phyloP scores from a whole-genome alignment of 2,888 invertebrate genomes.

The Eremobia ochroleuca region DNA sequence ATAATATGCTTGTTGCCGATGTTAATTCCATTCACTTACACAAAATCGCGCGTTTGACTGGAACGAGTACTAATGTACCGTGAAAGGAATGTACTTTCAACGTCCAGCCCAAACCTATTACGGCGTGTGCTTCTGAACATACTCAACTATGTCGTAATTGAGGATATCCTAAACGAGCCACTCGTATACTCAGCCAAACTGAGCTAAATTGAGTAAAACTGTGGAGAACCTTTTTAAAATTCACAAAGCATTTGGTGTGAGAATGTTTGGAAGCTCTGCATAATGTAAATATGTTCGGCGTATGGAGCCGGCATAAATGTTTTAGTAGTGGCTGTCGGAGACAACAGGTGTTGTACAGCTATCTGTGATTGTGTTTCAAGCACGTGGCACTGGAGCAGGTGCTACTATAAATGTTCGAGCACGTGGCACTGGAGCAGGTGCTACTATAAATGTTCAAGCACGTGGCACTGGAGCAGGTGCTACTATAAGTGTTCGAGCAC shows the following conservation, averaged over 20 bases:
- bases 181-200: constrained; percentile 21
- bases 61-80: background rate
- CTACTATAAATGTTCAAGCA: too few species aligned
- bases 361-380: background rate
- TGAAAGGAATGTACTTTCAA: background rate
- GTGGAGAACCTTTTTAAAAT: constrained; percentile 18
- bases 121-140: constrained; percentile 9
- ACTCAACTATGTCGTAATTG: constrained; percentile 33
- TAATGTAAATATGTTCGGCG: constrained; percentile 11
- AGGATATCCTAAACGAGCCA: constrained; percentile 19
- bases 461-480: background rate
- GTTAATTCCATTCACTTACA: background rate
- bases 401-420: too few species aligned
- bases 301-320: background rate
- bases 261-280: constrained; percentile 4
- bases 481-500: too few species aligned
- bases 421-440: background rate
- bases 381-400: background rate
- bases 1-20: background rate
- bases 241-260: constrained; percentile 19
- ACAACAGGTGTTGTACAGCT: constrained; percentile 18
- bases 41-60: background rate
- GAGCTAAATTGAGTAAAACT: constrained; percentile 3
- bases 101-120: constrained; percentile 27
- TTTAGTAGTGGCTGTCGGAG: background rate